Base-by-base conservation (phyloP, 2,888 invertebrate genomes). In the Bibio marci region DNA sequence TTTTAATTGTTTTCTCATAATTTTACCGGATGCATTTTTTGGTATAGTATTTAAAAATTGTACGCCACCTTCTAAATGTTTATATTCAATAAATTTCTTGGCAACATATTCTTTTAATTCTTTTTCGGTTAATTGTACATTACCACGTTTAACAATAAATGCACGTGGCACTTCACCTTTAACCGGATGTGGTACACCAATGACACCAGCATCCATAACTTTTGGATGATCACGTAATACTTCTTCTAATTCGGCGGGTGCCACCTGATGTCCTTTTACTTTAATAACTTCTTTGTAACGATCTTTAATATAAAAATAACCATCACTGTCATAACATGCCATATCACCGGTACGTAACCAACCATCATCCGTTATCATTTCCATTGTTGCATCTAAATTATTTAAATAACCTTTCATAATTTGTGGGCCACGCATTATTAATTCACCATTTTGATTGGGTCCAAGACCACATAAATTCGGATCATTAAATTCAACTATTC, bases 231-330 rank as follows among this genome's bases (percentile, higher is more conserved):
- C 53, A 2, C 62, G 53, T 25, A 62, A 46, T 14, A 59, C 48
- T 2, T 56, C 61, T 47, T 91, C 91, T 19, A 91, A 56, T 58
- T 91, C 91, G 1, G 90, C 88, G 14, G 91, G 91, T 10, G 90
- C 75, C 7, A 91, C 88, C 73, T 87, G 72, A 50, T 65, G 73
- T 2, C 66, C 74, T 57, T 71, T 75, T 1, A 80, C 80, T 64
- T 88, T 90, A 43, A 88, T 88, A 27, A 88, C 63, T 53, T 87
- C 86, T 54, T 87, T 87, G 35, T 79, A 55, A 45, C 88, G 69
- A 51, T 83, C 87, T 25, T 76, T 72, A 42, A 88, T 71, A 47
- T 69, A 80, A 45, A 82, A 62, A 38, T 56, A 54, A 1, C 77
- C 76, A 1, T 74, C 63, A 17, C 78, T 71, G 50, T 80, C 76